A percentile compares a stretch with the other conserved stretches of the same genome.
These are phyloP conservation scores for Notolepis coatsorum DNA, from an alignment of 2,797 vertebrate species.

Conservation along the genomic window DNA sequence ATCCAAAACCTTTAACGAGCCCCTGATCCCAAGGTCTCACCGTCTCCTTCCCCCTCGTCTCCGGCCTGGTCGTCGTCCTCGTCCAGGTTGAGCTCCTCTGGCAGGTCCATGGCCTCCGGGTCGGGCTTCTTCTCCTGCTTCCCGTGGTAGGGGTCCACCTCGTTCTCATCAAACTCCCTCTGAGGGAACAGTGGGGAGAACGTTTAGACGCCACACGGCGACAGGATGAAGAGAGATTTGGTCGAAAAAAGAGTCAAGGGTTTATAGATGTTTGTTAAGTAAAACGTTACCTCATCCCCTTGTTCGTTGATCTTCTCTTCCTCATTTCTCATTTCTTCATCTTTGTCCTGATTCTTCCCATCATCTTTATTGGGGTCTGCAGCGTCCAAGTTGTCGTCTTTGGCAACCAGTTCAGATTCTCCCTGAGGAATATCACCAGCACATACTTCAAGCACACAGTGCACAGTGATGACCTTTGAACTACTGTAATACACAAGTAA, in stretches of 20 bases:
- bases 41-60: conserved; percentile 72
- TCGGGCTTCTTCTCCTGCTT: conserved; percentile 88
- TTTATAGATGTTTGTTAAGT: background rate
- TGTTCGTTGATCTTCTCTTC: conserved; percentile 93
- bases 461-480: too few relatives aligned
- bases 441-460: too few relatives aligned
- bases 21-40: conserved; percentile 45
- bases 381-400: conserved; percentile 89
- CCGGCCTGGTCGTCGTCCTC: conserved; percentile 78
- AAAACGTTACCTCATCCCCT: conserved; percentile 87
- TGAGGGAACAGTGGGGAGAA: conserved; percentile 46
- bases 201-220: background rate
- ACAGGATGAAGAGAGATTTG: background rate
- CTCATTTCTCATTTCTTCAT: conserved; percentile 74
- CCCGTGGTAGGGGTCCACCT: conserved; percentile 93
- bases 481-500: too few relatives aligned
- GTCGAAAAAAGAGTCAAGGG: background rate
- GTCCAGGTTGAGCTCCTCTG: conserved; percentile 92
- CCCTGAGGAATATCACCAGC: conserved; percentile 75
- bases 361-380: conserved; percentile 84
- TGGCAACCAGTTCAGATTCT: conserved; percentile 93
- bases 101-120: conserved; percentile 90
- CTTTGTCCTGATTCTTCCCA: conserved; percentile 82
- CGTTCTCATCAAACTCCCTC: conserved; percentile 96
- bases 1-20: too few relatives aligned